These are phyloP conservation scores for Mesopsocus fuscifrons DNA, from an alignment of 2,888 invertebrate genomes.

Conservation along the genomic window DNA sequence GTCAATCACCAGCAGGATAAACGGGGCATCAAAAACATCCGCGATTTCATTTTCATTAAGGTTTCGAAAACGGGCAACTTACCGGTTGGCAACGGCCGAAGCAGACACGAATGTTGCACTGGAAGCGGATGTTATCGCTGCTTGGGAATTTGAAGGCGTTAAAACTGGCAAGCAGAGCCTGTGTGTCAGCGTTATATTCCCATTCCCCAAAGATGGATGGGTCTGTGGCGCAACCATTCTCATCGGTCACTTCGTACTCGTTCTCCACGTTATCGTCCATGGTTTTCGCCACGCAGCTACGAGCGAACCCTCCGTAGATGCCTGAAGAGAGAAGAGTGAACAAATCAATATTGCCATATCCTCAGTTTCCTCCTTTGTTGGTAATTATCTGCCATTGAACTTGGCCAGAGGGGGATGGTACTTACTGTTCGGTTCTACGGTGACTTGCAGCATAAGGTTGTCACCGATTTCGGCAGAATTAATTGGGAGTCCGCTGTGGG, in stretches of 20 bases:
- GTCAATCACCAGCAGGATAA: too few relatives aligned
- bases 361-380: neutral
- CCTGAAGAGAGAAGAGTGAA: conserved; percentile 28
- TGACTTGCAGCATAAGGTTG: conserved; percentile 67
- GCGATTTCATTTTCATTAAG: too few relatives aligned
- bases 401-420: too few relatives aligned
- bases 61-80: too few relatives aligned
- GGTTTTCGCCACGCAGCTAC: conserved; percentile 84
- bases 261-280: conserved; percentile 75
- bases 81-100: conserved; percentile 90
- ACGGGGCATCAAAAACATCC: too few relatives aligned
- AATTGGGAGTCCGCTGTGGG: conserved; percentile 69
- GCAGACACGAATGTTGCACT: conserved; percentile 87
- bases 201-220: conserved; percentile 85
- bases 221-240: conserved; percentile 85
- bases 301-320: conserved; percentile 85
- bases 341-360: neutral
- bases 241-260: conserved; percentile 82
- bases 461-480: conserved; percentile 85
- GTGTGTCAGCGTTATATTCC: conserved; percentile 73
- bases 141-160: conserved; percentile 92
- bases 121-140: conserved; percentile 85
- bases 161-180: conserved; percentile 70
- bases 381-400: neutral
- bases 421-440: conserved; percentile 50